Conservation (phyloP, 2,797 vertebrate genomes). For the Hemibagrus guttatus region DNA sequence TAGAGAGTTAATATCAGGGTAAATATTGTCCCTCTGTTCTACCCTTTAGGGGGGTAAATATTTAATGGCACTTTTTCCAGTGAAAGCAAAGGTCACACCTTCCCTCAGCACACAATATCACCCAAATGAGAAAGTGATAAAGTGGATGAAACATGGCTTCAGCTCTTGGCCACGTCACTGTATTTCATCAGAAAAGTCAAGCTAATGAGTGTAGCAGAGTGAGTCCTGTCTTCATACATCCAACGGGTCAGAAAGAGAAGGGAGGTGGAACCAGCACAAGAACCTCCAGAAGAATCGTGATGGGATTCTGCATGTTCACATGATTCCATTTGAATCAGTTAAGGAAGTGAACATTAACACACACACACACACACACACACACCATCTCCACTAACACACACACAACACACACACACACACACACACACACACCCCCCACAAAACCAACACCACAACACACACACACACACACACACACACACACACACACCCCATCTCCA, state of each 20-base stretch:
- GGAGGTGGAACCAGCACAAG: neutral
- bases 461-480: too few relatives aligned
- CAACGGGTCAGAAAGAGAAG: too few relatives aligned
- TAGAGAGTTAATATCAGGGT: neutral
- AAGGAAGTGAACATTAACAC: neutral
- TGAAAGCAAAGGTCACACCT: neutral
- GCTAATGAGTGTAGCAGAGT: too few relatives aligned
- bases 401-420: too few relatives aligned
- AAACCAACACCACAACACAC: too few relatives aligned
- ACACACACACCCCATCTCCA: too few relatives aligned
- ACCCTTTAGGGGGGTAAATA: neutral
- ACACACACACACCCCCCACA: too few relatives aligned
- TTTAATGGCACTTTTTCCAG: conserved; percentile 1
- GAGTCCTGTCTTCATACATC: too few relatives aligned
- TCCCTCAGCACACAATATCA: conserved; percentile 13
- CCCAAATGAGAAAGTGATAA: neutral
- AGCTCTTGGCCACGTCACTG: neutral
- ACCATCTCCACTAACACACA: neutral
- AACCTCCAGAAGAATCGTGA: neutral
- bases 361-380: neutral
- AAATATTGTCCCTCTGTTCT: neutral
- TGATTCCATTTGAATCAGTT: neutral
- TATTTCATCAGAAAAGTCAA: neutral
- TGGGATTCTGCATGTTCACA: neutral
- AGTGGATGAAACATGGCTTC: neutral